Percentiles rank a stretch among this genome's conserved stretches.
These are phyloP conservation scores for Drosophila ezoana DNA, from an alignment of 2,888 invertebrate genomes.

Conservation along the genomic window DNA sequence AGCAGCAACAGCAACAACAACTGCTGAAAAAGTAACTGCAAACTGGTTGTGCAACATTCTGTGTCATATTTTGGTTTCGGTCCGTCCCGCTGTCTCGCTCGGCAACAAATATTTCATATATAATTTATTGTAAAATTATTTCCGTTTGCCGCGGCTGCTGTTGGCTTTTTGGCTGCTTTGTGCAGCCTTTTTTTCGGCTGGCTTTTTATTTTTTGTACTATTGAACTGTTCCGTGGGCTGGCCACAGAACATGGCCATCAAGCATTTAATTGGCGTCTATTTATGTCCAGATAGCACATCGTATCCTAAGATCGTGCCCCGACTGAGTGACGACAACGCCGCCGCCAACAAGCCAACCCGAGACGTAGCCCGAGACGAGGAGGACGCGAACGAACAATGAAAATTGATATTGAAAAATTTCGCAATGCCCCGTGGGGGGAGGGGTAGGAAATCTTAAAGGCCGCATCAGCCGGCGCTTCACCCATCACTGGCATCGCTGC, in stretches of 20 bases:
- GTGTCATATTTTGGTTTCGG: conserved; percentile 55
- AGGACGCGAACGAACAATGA: conserved; percentile 60
- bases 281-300: conserved; percentile 82
- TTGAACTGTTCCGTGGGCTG: conserved; percentile 38
- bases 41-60: conserved; percentile 63
- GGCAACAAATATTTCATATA: conserved; percentile 63
- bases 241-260: conserved; percentile 65
- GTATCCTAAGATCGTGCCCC: conserved; percentile 61
- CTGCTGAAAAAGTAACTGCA: conserved; percentile 28
- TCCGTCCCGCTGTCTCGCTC: conserved; percentile 15
- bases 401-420: conserved; percentile 75
- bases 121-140: conserved; percentile 76
- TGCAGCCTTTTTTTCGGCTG: conserved; percentile 1
- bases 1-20: conserved; percentile 22
- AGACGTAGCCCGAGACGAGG: conserved; percentile 7
- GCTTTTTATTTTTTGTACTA: neutral
- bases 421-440: conserved; percentile 10
- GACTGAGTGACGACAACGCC: conserved; percentile 70
- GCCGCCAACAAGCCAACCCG: conserved; percentile 10
- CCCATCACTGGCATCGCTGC: conserved; percentile 16
- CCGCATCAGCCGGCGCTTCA: conserved; percentile 66
- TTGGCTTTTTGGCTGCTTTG: conserved; percentile 13
- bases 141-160: conserved; percentile 56
- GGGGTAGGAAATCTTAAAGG: conserved; percentile 70
- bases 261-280: conserved; percentile 82